Conservation (phyloP, 2,797 vertebrate genomes). For the Falco peregrinus region DNA sequence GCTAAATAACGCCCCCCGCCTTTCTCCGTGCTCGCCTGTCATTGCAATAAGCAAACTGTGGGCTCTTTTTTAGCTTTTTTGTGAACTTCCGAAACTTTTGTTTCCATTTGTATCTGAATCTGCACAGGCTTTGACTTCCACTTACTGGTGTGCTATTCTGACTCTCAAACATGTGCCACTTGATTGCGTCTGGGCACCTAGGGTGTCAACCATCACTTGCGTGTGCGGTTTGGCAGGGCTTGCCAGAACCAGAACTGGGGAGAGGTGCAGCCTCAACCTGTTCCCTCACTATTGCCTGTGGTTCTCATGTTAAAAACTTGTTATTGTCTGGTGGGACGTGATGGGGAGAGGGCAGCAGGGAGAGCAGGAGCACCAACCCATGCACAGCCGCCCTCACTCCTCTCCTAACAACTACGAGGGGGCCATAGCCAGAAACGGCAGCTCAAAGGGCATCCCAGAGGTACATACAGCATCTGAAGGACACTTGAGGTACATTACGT, state of each 20-base stretch:
- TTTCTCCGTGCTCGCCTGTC: not conserved
- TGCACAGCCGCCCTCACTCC: not conserved
- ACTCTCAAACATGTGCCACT: not conserved
- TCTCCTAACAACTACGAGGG: not conserved
- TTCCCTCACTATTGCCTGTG: not conserved
- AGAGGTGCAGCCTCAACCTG: not conserved
- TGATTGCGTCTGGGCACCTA: not conserved
- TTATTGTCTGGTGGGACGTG: not conserved
- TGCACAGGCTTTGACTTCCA: not conserved
- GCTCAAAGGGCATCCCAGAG: not conserved
- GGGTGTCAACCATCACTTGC: not conserved
- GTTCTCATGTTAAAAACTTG: not conserved
- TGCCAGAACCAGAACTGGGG: not conserved
- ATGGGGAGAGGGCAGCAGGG: not conserved
- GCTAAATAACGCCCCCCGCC: not conserved
- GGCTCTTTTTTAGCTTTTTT: not conserved
- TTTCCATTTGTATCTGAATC: not conserved
- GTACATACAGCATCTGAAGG: not conserved
- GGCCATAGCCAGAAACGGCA: not conserved
- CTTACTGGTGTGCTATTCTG: not conserved
- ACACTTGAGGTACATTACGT: not conserved
- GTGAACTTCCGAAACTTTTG: not conserved
- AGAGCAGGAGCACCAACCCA: not conserved
- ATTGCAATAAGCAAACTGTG: not conserved
- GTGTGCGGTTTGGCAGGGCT: not conserved